Percentiles rank a stretch among this genome's conserved stretches.
These are phyloP conservation scores for Lacerta agilis DNA, from an alignment of 2,797 vertebrate genomes.

Conservation along the genomic window DNA sequence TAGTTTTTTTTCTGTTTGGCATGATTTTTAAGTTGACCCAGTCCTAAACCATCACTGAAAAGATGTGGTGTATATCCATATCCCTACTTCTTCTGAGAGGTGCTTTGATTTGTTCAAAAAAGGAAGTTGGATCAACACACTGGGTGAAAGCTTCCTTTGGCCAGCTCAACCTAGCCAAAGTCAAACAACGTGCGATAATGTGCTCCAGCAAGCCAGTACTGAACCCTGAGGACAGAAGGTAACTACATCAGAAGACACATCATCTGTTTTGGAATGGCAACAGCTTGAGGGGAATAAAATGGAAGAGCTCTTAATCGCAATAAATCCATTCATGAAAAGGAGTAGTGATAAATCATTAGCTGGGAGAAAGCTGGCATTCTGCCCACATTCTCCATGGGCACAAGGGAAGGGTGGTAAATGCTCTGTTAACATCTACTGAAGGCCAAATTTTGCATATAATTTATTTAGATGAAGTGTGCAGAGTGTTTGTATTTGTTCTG, in stretches of 20 bases:
- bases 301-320: slow-evolving; percentile 70
- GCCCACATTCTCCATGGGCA: slow-evolving; percentile 76
- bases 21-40: no score
- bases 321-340: slow-evolving; percentile 77
- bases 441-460: slow-evolving; percentile 84
- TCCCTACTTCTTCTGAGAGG: slow-evolving; percentile 40
- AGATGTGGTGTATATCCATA: neutral
- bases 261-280: slow-evolving; percentile 62
- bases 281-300: slow-evolving; percentile 68
- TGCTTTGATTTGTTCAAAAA: slow-evolving; percentile 55
- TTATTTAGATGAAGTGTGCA: slow-evolving; percentile 89
- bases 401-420: slow-evolving; percentile 74
- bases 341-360: slow-evolving; percentile 68
- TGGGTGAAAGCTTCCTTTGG: slow-evolving; percentile 48
- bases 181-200: neutral
- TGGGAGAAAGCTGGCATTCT: slow-evolving; percentile 78
- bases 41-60: neutral
- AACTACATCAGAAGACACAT: slow-evolving; percentile 74
- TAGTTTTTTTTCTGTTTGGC: neutral
- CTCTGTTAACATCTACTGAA: slow-evolving; percentile 73
- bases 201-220: slow-evolving; percentile 48
- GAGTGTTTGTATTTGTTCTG: slow-evolving; percentile 92
- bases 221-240: slow-evolving; percentile 58
- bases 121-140: slow-evolving; percentile 51
- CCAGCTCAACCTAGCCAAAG: slow-evolving; percentile 26